A percentile compares a stretch with the other conserved stretches of the same genome.
These are phyloP conservation scores for Lithophane socia DNA, from an alignment of 2,888 invertebrate genomes.

Conservation along the genomic window DNA sequence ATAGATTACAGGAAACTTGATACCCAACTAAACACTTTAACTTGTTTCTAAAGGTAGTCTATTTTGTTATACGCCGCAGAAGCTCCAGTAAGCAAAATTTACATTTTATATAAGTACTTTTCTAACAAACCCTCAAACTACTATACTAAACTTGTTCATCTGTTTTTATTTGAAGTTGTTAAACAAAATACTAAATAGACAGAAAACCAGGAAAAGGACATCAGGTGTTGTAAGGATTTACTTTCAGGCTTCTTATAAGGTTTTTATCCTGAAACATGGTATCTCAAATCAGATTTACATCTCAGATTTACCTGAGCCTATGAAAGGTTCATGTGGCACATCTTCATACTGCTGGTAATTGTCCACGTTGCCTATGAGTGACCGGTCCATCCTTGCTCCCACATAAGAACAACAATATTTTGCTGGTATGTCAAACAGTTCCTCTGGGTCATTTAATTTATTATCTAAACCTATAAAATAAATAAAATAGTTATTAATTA, in stretches of 20 bases:
- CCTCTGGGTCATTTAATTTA: slow-evolving; percentile 93
- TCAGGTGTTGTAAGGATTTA: neutral
- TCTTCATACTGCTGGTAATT: slow-evolving; percentile 85
- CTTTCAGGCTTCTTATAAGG: neutral
- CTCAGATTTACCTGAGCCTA: slow-evolving; percentile 79
- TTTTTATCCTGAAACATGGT: neutral
- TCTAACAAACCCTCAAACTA: neutral
- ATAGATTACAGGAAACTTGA: neutral
- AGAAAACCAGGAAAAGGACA: neutral
- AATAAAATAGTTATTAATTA: slow-evolving; percentile 3
- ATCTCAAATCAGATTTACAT: neutral
- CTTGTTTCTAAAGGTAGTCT: neutral
- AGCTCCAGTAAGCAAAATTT: neutral
- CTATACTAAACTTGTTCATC: no score
- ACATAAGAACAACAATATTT: slow-evolving; percentile 91
- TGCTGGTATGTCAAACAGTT: slow-evolving; percentile 95
- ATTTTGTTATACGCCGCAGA: neutral
- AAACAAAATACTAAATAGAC: neutral
- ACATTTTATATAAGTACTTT: neutral
- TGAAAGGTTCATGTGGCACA: slow-evolving; percentile 87
- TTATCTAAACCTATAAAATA: slow-evolving; percentile 90
- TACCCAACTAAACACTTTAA: neutral
- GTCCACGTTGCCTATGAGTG: slow-evolving; percentile 89
- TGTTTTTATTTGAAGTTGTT: neutral
- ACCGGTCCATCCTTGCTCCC: slow-evolving; percentile 90